Conservation (phyloP, 2,888 invertebrate species). For the Drosophila quinaria region DNA sequence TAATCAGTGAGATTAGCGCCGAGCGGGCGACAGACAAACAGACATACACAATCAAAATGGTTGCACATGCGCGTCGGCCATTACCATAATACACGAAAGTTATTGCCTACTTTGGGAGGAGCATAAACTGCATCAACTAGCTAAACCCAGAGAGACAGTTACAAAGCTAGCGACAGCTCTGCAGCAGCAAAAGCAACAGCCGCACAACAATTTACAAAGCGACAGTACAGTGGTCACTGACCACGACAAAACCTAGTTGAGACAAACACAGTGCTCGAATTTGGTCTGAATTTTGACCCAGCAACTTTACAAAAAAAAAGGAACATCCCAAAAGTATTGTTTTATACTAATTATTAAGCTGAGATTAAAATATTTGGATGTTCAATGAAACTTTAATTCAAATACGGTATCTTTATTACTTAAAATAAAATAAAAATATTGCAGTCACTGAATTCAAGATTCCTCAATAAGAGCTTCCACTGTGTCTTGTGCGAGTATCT, state of each 20-base stretch:
- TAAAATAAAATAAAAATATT: background rate
- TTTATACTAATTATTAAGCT: too few relatives aligned
- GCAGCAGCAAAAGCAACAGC: slow-evolving; percentile 7
- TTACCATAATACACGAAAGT: slow-evolving; percentile 73
- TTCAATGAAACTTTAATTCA: too few relatives aligned
- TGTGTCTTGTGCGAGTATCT: slow-evolving; percentile 45
- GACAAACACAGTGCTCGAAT: background rate
- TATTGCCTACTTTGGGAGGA: slow-evolving; percentile 61
- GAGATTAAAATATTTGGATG: too few relatives aligned
- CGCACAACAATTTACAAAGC: slow-evolving; percentile 21
- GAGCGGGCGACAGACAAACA: background rate
- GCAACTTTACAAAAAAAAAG: too few relatives aligned
- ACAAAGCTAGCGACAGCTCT: slow-evolving; percentile 19
- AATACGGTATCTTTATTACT: too few relatives aligned
- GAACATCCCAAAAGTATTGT: too few relatives aligned
- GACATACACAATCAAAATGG: slow-evolving; percentile 55
- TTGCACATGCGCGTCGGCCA: slow-evolving; percentile 71
- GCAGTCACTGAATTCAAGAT: background rate
- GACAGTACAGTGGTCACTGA: slow-evolving; percentile 28
- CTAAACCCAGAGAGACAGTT: slow-evolving; percentile 23
- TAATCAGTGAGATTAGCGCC: slow-evolving; percentile 47
- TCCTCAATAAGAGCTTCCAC: slow-evolving; percentile 17
- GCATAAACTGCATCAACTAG: slow-evolving; percentile 57
- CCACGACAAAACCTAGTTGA: background rate
- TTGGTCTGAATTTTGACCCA: too few relatives aligned